These are phyloP conservation scores for Encarsia formosa DNA, from an alignment of 2,888 invertebrate species.

Conservation along the genomic window DNA sequence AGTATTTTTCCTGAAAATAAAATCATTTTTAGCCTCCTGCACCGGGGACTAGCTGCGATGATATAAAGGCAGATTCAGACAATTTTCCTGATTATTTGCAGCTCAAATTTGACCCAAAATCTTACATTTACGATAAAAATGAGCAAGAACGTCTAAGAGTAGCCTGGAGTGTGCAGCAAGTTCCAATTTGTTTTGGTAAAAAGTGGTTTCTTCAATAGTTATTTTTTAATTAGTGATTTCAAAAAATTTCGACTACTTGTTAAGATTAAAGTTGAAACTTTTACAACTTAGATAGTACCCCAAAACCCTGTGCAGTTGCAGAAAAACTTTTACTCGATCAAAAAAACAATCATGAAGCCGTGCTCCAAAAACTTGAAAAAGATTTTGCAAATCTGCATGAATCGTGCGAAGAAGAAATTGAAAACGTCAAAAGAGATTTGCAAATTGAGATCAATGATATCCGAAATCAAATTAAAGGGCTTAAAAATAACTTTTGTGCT, in stretches of 20 bases:
- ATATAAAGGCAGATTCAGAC: too few species aligned
- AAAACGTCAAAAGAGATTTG: slow-evolving; percentile 15
- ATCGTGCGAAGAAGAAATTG: slow-evolving; percentile 21
- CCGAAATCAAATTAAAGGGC: slow-evolving; percentile 16
- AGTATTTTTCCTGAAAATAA: too few species aligned
- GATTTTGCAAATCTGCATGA: slow-evolving; percentile 24
- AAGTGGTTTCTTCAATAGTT: background rate
- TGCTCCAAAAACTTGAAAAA: slow-evolving; percentile 23
- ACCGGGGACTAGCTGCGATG: too few species aligned
- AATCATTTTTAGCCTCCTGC: too few species aligned
- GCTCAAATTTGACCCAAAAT: too few species aligned
- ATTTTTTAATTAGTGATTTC: background rate
- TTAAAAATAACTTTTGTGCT: slow-evolving; percentile 8
- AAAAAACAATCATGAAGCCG: slow-evolving; percentile 24
- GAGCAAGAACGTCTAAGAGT: slow-evolving; percentile 18
- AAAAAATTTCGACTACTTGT: background rate
- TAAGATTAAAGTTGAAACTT: slow-evolving; percentile 1
- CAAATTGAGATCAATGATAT: slow-evolving; percentile 25
- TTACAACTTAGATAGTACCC: slow-evolving; percentile 19
- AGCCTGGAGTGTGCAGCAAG: slow-evolving; percentile 21
- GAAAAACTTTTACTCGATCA: slow-evolving; percentile 23
- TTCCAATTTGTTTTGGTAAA: slow-evolving; percentile 20
- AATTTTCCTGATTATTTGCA: too few species aligned
- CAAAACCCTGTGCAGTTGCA: slow-evolving; percentile 29
- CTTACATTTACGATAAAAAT: background rate